phyloP scores from a whole-genome alignment of 2,888 invertebrate species.

The Drosophila ustulata region DNA sequence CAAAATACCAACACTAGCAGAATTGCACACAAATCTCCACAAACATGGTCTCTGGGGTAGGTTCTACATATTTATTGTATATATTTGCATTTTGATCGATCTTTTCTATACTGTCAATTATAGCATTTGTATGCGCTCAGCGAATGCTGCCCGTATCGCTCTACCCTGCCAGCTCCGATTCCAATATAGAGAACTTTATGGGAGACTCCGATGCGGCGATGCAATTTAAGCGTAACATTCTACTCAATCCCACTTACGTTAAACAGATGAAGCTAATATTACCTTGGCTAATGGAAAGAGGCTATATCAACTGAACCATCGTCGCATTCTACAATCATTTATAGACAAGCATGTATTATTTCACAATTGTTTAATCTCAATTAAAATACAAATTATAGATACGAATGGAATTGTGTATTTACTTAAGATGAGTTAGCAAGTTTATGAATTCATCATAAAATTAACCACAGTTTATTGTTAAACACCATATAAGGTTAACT shows the following conservation, averaged over 20 bases:
- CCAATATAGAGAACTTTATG: constrained; percentile 72
- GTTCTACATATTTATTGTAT: constrained; percentile 12
- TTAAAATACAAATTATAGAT: background rate
- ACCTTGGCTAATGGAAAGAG: constrained; percentile 79
- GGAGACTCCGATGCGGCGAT: constrained; percentile 59
- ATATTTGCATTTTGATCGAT: constrained; percentile 22
- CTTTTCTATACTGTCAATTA: background rate
- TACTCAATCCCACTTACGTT: constrained; percentile 72
- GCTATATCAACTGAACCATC: constrained; percentile 49
- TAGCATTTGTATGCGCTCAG: constrained; percentile 68
- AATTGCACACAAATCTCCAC: constrained; percentile 74
- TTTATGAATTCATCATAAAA: background rate
- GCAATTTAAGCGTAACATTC: constrained; percentile 73
- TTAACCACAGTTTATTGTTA: background rate
- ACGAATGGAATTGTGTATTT: background rate
- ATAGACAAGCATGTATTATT: background rate
- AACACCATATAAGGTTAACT: constrained; percentile 4
- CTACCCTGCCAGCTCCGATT: constrained; percentile 71
- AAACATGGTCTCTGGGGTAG: constrained; percentile 77
- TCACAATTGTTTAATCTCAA: background rate
- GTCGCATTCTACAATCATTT: background rate
- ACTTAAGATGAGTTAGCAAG: background rate
- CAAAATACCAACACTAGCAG: constrained; percentile 71
- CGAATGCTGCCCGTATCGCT: constrained; percentile 71
- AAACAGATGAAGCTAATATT: constrained; percentile 74